Conservation (phyloP, 37 sponge, comb jelly and placozoan genomes). For the Spongilla lacustris region DNA sequence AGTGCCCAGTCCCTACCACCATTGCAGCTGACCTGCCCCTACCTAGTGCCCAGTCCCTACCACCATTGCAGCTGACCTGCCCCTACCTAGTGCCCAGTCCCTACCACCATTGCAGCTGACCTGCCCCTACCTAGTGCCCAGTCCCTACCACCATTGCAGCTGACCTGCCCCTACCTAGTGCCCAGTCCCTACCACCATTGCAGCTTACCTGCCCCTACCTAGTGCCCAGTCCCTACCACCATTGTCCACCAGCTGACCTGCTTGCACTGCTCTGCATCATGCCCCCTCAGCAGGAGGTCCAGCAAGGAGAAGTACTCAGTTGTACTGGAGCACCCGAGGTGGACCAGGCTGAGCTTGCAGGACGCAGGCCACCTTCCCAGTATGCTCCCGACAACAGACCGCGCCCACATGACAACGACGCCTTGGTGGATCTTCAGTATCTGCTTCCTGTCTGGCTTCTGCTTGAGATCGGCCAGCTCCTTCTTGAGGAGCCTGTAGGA, state of each 20-base stretch:
- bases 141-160: not conserved
- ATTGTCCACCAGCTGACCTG: slow-evolving; percentile 30
- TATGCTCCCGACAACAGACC: slow-evolving; percentile 51
- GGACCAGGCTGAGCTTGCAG: slow-evolving; percentile 11
- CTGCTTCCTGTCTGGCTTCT: slow-evolving; percentile 20
- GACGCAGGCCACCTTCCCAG: slow-evolving; percentile 52
- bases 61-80: not conserved
- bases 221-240: too few relatives aligned
- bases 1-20: not conserved
- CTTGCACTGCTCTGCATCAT: slow-evolving; percentile 14
- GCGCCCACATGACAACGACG: slow-evolving; percentile 59
- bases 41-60: not conserved
- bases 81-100: not conserved
- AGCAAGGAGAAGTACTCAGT: slow-evolving; percentile 72
- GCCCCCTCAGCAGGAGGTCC: slow-evolving; percentile 62
- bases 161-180: not conserved
- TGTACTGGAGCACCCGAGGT: slow-evolving; percentile 53
- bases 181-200: not conserved
- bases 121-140: not conserved
- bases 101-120: not conserved
- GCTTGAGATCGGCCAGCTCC: slow-evolving; percentile 25
- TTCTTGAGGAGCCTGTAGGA: slow-evolving; percentile 59
- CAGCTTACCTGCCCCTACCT: too few relatives aligned
- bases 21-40: not conserved
- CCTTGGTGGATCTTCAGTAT: slow-evolving; percentile 49